Base-by-base conservation (phyloP, 2,888 invertebrate species). In the Leucoma salicis region DNA sequence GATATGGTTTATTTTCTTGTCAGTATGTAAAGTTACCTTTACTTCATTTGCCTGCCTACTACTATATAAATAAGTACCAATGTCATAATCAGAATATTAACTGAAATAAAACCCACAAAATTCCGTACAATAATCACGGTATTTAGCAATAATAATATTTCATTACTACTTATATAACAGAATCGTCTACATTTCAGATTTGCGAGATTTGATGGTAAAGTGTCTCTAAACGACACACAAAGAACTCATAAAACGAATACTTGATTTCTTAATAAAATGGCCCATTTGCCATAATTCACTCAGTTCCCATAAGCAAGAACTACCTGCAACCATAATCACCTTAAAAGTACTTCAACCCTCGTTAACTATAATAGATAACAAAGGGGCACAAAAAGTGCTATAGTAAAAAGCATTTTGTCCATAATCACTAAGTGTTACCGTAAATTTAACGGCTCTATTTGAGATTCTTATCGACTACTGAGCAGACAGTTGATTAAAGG, bases 401-500 rank as follows among this genome's bases (percentile, higher is more conserved):
- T 38, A 46, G 34, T 44, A 39, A 53, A 45, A 44, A 39, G 35
- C 39, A 43, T 46, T 37, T 42, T 32, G 33, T 39, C 53, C 46
- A 60, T 63, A 58, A 60, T 63, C 53, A 46, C 47, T 41, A 14
- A 33, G 16, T 37, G 28, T 48, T 54, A 40, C 48, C 46, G 39
- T 48, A 44, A 56, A 56, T 53, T 50, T 62, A 44, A 64, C 54
- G 52, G 43, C 39, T 48, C 49, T 35, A 54, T 53, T 46, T 47
- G 34, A 42, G 50, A 46, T 49, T 42, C 52, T 43, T 42, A 43
- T 43, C 46, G 43, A 36, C 28, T 38, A 35, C 39, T 32, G 34
- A 28, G 31, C 31, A 8, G 40, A 41, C 32, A 52, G 36, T 37
- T 34, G 46, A 43, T 55, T 29, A n/a, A 42, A 34, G 11, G 36